Evolutionary conservation across 2,113 vertebrate genomes (phyloP).

Genomic region (Hippopotamus amphibius): DNA sequence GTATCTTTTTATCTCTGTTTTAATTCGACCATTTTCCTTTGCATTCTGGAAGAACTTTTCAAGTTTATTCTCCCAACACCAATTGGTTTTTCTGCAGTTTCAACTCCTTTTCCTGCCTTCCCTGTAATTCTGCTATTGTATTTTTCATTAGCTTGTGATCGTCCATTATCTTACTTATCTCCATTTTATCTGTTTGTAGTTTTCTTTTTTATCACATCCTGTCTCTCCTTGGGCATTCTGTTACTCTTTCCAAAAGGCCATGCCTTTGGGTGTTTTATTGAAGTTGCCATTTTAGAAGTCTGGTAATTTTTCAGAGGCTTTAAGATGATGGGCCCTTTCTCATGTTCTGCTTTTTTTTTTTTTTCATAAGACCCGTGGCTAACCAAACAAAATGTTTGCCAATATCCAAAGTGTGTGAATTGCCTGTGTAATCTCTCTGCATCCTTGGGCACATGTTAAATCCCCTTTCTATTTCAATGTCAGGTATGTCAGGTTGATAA

Average conservation of each 20-base stretch:
- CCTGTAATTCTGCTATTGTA: not conserved
- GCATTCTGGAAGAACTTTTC: not conserved
- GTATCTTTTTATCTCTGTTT: not conserved
- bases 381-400: not conserved
- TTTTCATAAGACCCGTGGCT: not conserved
- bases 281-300: not conserved
- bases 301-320: not conserved
- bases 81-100: not conserved
- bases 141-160: not conserved
- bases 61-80: not conserved
- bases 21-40: not conserved
- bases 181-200: not conserved
- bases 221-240: not conserved
- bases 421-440: not conserved
- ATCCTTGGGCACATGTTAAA: not conserved
- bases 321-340: not conserved
- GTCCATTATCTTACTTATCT: no score
- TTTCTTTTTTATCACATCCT: no score
- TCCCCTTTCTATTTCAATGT: not conserved
- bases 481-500: not conserved
- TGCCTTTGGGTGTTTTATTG: not conserved
- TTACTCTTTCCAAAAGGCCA: not conserved
- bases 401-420: not conserved
- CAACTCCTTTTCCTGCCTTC: not conserved
- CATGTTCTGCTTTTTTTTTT: not conserved